These are phyloP conservation scores for Tribolium freemani DNA, from an alignment of 2,888 invertebrate genomes.

Conservation along the genomic window DNA sequence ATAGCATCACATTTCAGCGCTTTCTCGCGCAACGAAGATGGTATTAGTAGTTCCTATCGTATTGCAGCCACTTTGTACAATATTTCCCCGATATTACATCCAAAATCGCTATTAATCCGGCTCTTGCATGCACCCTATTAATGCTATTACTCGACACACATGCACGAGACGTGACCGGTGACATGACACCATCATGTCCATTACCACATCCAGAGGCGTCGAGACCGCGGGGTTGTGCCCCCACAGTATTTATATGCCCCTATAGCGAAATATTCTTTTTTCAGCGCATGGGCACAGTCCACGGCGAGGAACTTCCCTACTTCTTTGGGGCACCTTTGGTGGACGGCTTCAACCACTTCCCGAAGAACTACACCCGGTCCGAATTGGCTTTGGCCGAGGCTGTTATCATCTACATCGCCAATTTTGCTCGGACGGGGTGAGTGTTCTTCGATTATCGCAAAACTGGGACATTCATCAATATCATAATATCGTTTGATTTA, in stretches of 20 bases:
- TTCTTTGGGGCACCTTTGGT: constrained; percentile 92
- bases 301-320: constrained; percentile 92
- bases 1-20: constrained; percentile 40
- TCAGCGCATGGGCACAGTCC: constrained; percentile 91
- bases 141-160: not conserved
- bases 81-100: constrained; percentile 23
- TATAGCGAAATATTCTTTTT: constrained; percentile 49
- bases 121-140: not conserved
- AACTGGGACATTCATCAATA: constrained; percentile 19
- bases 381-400: constrained; percentile 90
- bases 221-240: too few relatives aligned
- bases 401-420: constrained; percentile 89
- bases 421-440: constrained; percentile 92
- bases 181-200: not conserved
- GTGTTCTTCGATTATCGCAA: constrained; percentile 60
- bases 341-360: constrained; percentile 86
- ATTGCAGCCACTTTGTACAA: constrained; percentile 29
- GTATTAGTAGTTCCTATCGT: constrained; percentile 37
- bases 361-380: constrained; percentile 88
- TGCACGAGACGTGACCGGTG: not conserved
- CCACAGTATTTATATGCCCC: too few relatives aligned
- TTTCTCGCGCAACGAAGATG: constrained; percentile 17
- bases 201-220: not conserved
- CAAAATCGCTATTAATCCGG: not conserved
- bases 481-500: constrained; percentile 28